Conservation (phyloP, 1,140 invertebrate species). For the Panagrolaimus sp. region DNA sequence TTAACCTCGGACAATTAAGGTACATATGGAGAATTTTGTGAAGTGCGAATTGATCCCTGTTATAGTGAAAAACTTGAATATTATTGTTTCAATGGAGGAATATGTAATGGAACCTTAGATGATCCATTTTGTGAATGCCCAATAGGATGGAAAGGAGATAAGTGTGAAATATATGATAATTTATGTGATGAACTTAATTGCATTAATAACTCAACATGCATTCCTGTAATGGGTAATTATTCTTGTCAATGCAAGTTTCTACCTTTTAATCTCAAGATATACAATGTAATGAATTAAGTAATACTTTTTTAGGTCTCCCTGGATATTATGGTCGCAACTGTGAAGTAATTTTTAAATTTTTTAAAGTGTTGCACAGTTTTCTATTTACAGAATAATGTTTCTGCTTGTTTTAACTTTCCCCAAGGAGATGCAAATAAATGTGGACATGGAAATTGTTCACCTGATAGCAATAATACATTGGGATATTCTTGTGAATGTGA, state of each 20-base stretch:
- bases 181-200: background rate
- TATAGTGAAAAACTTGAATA: background rate
- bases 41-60: background rate
- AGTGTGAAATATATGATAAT: background rate
- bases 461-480: background rate
- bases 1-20: background rate
- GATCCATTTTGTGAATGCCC: background rate
- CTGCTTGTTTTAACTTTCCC: too few species aligned
- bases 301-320: too few species aligned
- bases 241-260: background rate
- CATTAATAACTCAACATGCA: background rate
- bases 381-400: too few species aligned
- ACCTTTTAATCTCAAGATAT: too few species aligned
- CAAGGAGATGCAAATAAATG: background rate
- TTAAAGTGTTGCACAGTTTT: too few species aligned
- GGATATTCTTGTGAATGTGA: background rate
- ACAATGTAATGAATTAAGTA: too few species aligned
- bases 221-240: background rate
- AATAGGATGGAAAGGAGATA: background rate
- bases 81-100: background rate
- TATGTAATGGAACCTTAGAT: background rate
- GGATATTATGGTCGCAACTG: background rate
- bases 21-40: background rate
- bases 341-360: background rate
- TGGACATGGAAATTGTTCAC: background rate